phyloP scores from a whole-genome alignment of 2,888 invertebrate genomes.

The Clepsis dumicolana region DNA sequence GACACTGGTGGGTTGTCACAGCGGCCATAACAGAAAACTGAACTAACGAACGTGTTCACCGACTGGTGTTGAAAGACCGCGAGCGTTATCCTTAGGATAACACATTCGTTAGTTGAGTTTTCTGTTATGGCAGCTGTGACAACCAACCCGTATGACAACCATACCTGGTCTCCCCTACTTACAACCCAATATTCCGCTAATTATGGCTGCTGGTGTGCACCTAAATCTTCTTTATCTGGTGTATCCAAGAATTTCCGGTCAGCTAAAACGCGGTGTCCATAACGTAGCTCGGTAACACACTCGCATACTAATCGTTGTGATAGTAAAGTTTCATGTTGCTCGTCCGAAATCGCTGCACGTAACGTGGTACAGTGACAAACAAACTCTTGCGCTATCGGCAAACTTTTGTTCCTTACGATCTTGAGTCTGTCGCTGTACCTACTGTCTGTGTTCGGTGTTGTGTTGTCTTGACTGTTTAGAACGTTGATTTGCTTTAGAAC shows the following conservation, averaged over 20 bases:
- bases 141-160: too few relatives aligned
- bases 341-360: slow-evolving; percentile 49
- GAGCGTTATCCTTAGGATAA: too few relatives aligned
- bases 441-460: slow-evolving; percentile 38
- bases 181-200: neutral
- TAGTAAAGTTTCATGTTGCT: slow-evolving; percentile 46
- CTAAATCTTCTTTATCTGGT: neutral
- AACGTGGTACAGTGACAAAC: slow-evolving; percentile 48
- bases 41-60: too few relatives aligned
- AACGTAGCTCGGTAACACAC: slow-evolving; percentile 22
- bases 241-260: neutral
- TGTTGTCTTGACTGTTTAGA: slow-evolving; percentile 42
- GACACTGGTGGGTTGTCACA: too few relatives aligned
- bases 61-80: too few relatives aligned
- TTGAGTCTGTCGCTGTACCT: slow-evolving; percentile 49
- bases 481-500: slow-evolving; percentile 29
- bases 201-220: neutral
- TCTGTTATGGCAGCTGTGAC: too few relatives aligned
- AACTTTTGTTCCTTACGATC: slow-evolving; percentile 27
- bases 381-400: slow-evolving; percentile 44
- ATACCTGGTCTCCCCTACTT: too few relatives aligned
- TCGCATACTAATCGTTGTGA: slow-evolving; percentile 41
- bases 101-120: too few relatives aligned
- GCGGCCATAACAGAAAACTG: too few relatives aligned
- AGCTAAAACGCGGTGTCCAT: slow-evolving; percentile 28